Base-by-base conservation (phyloP, 2,113 vertebrate species). In the Urocolius indicus region DNA sequence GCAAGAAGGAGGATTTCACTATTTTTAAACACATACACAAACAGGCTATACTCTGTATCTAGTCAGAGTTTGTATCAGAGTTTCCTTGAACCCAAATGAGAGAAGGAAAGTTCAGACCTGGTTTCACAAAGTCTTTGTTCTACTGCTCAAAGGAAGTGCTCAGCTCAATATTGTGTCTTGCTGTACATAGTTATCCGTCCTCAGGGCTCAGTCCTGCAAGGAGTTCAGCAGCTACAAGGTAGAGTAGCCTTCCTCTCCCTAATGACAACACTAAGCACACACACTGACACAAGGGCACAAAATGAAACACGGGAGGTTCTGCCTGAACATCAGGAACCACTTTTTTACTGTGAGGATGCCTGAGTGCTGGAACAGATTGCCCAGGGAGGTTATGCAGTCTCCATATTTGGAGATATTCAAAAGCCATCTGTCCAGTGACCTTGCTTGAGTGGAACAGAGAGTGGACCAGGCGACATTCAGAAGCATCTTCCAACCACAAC, bases 71-170 rank as follows among this genome's bases (percentile, higher is more conserved):
- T 86, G 38, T 12, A 9, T n/a, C 19, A 3, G 43, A 75, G 30
- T 61, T 86, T 67, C 81, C 43, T 65, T 84, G 77, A 87, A 76
- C 27, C 24, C 54, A 73, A 30, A 61, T 8, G 71, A 82, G 51
- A 89, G 29, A 89, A 94, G 67, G 36, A 61, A 79, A 84, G 61
- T 45, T 62, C 55, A 78, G 38, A 57, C 45, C 21, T 84, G 84
- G 24, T 68, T 81, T 91, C 61, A 78, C 69, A 84, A 81, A 86
- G 46, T 45, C 86, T 88, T 89, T 82, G 65, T 46, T 68, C 18
- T 9, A 0, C 59, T 41, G n/a, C 58, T 49, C 13, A 72, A 29
- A 71, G 41, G 69, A 59, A 27, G 36, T 6, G 16, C 54, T 86
- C 51, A 48, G 48, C 67, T 51, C 48, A 23, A 21, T 20, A 10